These are phyloP conservation scores for Ranitomeya imitator DNA, from an alignment of 2,113 vertebrate genomes.

Conservation along the genomic window DNA sequence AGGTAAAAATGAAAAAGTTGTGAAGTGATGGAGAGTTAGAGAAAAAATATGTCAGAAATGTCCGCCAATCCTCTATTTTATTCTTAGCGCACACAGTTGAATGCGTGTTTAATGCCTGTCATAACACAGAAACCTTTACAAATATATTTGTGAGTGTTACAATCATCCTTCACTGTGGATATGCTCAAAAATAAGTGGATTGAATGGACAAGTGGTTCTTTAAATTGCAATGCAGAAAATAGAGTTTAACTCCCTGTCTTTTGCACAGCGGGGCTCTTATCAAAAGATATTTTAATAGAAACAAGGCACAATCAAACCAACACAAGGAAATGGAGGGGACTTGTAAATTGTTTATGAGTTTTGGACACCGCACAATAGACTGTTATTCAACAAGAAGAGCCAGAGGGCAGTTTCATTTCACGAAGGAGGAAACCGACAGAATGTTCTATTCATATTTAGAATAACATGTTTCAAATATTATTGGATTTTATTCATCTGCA, in stretches of 20 bases:
- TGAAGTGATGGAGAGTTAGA: background rate
- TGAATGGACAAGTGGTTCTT: conserved; percentile 54
- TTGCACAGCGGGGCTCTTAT: conserved; percentile 61
- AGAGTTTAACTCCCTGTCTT: conserved; percentile 56
- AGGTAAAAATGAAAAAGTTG: too few relatives aligned
- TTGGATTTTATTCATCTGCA: conserved; percentile 59
- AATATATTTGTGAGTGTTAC: conserved; percentile 13
- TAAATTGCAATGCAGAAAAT: conserved; percentile 52
- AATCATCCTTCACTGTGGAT: conserved; percentile 5
- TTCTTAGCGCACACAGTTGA: background rate
- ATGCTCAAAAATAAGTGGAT: conserved; percentile 27
- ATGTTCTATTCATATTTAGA: conserved; percentile 67
- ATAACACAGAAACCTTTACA: conserved; percentile 4
- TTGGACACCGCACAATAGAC: conserved; percentile 69
- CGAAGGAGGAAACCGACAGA: conserved; percentile 65
- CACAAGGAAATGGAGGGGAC: conserved; percentile 64
- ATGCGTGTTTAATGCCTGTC: background rate
- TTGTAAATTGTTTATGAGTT: conserved; percentile 66
- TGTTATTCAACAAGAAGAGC: conserved; percentile 71
- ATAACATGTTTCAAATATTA: conserved; percentile 61
- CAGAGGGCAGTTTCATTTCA: conserved; percentile 70
- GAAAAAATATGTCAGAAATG: background rate
- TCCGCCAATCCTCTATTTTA: background rate
- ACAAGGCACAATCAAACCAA: conserved; percentile 62
- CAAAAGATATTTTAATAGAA: conserved; percentile 61